Evolutionary conservation across 2,113 vertebrate genomes (phyloP).

Genomic region (Garra rufa): DNA sequence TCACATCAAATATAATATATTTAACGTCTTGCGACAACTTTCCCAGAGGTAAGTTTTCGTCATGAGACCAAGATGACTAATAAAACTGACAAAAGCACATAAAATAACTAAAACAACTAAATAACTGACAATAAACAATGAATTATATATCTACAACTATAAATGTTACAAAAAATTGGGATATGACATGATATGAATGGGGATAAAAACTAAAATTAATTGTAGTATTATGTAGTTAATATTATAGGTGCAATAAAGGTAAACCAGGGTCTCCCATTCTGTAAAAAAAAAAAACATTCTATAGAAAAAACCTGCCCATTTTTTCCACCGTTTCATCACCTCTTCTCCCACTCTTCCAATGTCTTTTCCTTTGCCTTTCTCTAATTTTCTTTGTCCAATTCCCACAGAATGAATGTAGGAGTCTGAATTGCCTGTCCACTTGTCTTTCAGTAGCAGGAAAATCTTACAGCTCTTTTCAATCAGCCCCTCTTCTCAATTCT

Average conservation of each 20-base stretch:
- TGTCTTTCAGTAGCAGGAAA: constrained; percentile 6
- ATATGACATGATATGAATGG: no score
- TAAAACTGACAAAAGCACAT: no score
- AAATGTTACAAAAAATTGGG: no score
- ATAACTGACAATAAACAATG: no score
- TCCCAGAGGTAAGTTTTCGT: no score
- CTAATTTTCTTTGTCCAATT: neutral
- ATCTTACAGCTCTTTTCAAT: constrained; percentile 28
- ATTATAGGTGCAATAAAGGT: neutral
- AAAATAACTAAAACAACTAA: no score
- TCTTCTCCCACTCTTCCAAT: neutral
- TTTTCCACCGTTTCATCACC: constrained; percentile 13
- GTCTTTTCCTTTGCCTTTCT: neutral
- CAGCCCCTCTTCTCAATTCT: neutral
- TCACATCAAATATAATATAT: no score
- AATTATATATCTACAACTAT: no score
- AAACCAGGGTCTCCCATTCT: neutral
- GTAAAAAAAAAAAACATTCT: neutral
- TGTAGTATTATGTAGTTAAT: neutral
- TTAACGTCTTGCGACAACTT: no score
- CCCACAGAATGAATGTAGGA: neutral
- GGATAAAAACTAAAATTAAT: no score
- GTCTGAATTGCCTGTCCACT: constrained; percentile 18
- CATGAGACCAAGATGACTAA: no score
- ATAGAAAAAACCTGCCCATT: neutral